Conservation (phyloP, 2,797 vertebrate species). For the Tarsius wallacei region DNA sequence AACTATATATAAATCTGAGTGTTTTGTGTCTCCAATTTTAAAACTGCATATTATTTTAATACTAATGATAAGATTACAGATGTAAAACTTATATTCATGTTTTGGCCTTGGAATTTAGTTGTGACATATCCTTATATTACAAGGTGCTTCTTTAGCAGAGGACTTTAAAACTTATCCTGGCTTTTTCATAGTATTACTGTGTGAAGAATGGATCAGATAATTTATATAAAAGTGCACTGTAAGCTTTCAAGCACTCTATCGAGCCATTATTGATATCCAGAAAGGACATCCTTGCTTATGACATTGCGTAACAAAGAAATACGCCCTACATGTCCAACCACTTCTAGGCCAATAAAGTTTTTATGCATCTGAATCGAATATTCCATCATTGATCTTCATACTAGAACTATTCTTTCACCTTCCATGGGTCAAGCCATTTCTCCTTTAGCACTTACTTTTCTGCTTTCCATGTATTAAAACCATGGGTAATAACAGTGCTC, state of each 20-base stretch:
- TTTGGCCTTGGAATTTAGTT: slow-evolving; percentile 30
- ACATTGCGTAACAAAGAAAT: slow-evolving; percentile 51
- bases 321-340: not conserved
- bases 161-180: not conserved
- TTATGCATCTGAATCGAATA: not conserved
- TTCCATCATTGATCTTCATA: not conserved
- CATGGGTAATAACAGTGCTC: not conserved
- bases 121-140: not conserved
- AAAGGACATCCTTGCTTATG: not conserved
- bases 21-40: not conserved
- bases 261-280: not conserved
- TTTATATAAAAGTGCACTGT: not conserved
- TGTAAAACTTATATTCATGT: slow-evolving; percentile 12
- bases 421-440: not conserved
- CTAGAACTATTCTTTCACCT: not conserved
- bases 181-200: not conserved
- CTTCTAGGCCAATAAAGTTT: not conserved
- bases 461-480: not conserved
- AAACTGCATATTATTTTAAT: slow-evolving; percentile 41
- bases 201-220: not conserved
- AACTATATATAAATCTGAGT: slow-evolving; percentile 20
- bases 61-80: slow-evolving; percentile 17
- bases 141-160: not conserved
- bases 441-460: not conserved
- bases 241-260: not conserved